Evolutionary conservation across 2,113 vertebrate species (phyloP), one percentile per base, ranked within the genome.

Genomic region (Leiothrix lutea): DNA sequence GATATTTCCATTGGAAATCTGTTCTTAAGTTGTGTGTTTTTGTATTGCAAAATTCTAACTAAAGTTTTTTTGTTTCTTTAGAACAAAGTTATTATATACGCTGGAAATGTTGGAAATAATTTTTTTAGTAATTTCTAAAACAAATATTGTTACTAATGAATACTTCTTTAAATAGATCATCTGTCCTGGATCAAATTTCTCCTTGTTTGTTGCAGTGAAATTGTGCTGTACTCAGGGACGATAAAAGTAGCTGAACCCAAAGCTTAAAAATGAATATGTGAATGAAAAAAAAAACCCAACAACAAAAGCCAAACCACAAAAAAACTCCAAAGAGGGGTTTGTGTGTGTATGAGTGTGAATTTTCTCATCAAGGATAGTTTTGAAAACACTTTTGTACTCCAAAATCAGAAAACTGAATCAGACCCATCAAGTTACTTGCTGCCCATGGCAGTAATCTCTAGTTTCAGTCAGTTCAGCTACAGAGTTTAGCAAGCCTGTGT

Each of bases 221-320:
- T 45, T 11, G 4, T 33, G n/a, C 2, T 4, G 16, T 51, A 35
- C 33, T 64, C 14, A 7, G 24, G 31, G 6, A 33, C 1, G 2
- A 40, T 22, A 71, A 28, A 71, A 79, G 33, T 23, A 54, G 56
- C 56, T 80, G 66, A 86, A 70, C 22, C 16, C 13, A 66, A 64
- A 73, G 8, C 8, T 85, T 36, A 25, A 65, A 83, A 38, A n/a
- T 47, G 22, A 31, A 12, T 50, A 24, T 6, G 5, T 65, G 54
- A 93, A 51, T 56, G 5, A n/a, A 70, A 56, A 67, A 38, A n/a
- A 66, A 38, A 58, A 29, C 23, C 48, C 10, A 54, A 3, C 7
- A 71, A 5, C n/a, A 31, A 53, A 54, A 75, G 31, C 20, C 24
- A 40, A 79, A 60, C 7, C 8, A 23, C 21, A 42, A 72, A 48